These are phyloP conservation scores for Varanus salvator DNA, from an alignment of 2,113 vertebrate species.

Conservation along the genomic window DNA sequence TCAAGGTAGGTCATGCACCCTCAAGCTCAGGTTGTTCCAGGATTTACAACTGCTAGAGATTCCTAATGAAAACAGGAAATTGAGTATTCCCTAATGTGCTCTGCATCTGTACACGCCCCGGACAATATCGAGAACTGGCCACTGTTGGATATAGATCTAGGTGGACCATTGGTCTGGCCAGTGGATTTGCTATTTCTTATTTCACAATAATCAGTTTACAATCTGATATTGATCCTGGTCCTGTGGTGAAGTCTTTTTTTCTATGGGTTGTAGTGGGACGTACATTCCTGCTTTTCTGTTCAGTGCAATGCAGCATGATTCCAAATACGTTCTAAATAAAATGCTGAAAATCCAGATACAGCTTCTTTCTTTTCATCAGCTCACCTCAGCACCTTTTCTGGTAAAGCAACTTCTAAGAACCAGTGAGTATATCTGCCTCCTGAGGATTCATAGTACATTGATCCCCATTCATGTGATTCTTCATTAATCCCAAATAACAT, in stretches of 20 bases:
- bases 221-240: neutral
- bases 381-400: neutral
- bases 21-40: neutral
- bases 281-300: neutral
- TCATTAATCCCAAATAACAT: neutral
- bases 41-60: neutral
- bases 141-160: neutral
- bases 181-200: neutral
- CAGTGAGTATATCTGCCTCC: neutral
- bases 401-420: neutral
- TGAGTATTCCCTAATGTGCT: neutral
- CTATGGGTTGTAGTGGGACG: neutral
- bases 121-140: neutral
- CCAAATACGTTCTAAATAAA: slow-evolving; percentile 25
- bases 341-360: neutral
- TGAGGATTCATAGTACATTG: neutral
- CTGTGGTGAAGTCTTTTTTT: neutral
- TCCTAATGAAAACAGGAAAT: neutral
- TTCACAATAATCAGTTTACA: neutral
- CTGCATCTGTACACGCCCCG: neutral
- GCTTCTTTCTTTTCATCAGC: neutral
- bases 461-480: neutral
- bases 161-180: neutral
- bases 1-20: neutral
- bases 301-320: slow-evolving; percentile 10